A percentile compares a stretch with the other conserved stretches of the same genome.
Evolutionary conservation across 2,888 invertebrate species (phyloP).

Genomic region (Cerceris rybyensis): DNA sequence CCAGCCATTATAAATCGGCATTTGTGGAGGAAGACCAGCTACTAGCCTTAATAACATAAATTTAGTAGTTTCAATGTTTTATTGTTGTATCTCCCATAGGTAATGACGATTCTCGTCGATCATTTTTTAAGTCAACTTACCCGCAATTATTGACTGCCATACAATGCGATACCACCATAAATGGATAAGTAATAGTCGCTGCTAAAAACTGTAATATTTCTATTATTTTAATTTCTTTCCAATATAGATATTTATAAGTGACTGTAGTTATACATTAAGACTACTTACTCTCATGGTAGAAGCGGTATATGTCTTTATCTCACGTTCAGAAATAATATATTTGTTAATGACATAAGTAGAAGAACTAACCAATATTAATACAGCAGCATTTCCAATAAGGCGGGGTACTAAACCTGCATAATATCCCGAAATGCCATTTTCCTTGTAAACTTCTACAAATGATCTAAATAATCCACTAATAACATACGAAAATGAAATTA

Average conservation of each 20-base stretch:
- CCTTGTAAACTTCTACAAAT: constrained; percentile 90
- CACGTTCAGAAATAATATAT: constrained; percentile 90
- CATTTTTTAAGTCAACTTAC: constrained; percentile 76
- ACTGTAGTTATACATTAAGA: not conserved
- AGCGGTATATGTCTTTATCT: constrained; percentile 84
- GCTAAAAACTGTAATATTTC: constrained; percentile 86
- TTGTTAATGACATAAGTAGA: constrained; percentile 91
- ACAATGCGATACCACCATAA: constrained; percentile 94
- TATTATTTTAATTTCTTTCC: not conserved
- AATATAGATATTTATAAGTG: not conserved
- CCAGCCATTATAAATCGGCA: constrained; percentile 93
- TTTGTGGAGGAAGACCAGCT: constrained; percentile 92
- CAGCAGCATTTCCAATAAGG: constrained; percentile 91
- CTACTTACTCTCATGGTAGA: constrained; percentile 84
- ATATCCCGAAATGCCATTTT: constrained; percentile 94
- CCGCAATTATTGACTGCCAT: constrained; percentile 93
- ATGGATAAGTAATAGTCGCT: constrained; percentile 94
- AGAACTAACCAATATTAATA: constrained; percentile 89
- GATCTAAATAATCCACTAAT: constrained; percentile 89
- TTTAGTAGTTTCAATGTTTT: constrained; percentile 4
- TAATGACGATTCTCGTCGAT: constrained; percentile 11
- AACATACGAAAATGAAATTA: constrained; percentile 64
- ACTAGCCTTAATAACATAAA: constrained; percentile 83
- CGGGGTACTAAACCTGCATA: constrained; percentile 95
- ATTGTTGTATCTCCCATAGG: not conserved